phyloP scores from a whole-genome alignment of 2,888 invertebrate genomes.

The Rhagonycha fulva region DNA sequence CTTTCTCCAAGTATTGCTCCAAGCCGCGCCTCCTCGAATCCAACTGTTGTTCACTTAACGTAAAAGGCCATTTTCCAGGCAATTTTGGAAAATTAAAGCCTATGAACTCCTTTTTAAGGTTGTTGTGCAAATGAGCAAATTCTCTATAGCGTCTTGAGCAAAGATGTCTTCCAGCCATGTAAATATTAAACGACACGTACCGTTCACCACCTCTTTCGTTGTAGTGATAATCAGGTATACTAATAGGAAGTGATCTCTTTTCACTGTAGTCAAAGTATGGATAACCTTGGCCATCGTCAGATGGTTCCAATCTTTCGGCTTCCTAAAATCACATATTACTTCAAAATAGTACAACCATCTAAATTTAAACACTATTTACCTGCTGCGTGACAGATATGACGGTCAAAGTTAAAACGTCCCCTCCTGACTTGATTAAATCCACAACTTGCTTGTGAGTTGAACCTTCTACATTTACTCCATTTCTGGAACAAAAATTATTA shows the following conservation, averaged over 20 bases:
- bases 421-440: constrained; percentile 98
- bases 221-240: constrained; percentile 94
- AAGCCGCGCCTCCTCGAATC: constrained; percentile 92
- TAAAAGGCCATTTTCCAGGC: constrained; percentile 98
- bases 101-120: constrained; percentile 90
- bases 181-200: constrained; percentile 95
- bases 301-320: constrained; percentile 81
- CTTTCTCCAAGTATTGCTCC: constrained; percentile 97
- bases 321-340: constrained; percentile 63
- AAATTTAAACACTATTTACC: constrained; percentile 56
- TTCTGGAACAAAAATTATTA: constrained; percentile 67
- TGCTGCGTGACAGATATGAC: constrained; percentile 95
- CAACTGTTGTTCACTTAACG: constrained; percentile 94
- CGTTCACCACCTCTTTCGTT: constrained; percentile 86
- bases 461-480: constrained; percentile 97
- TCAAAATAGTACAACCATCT: neutral
- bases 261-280: constrained; percentile 90
- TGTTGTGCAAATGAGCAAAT: constrained; percentile 87
- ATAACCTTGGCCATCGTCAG: constrained; percentile 81
- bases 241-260: constrained; percentile 85
- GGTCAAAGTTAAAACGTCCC: constrained; percentile 93
- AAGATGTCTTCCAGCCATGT: constrained; percentile 97
- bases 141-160: constrained; percentile 96
- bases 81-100: constrained; percentile 96
- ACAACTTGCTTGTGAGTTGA: constrained; percentile 99